Percentiles rank a stretch among this genome's conserved stretches.
These are phyloP conservation scores for Anneissia japonica DNA, from an alignment of 35 echinoderm and acorn worm genomes.

Conservation along the genomic window DNA sequence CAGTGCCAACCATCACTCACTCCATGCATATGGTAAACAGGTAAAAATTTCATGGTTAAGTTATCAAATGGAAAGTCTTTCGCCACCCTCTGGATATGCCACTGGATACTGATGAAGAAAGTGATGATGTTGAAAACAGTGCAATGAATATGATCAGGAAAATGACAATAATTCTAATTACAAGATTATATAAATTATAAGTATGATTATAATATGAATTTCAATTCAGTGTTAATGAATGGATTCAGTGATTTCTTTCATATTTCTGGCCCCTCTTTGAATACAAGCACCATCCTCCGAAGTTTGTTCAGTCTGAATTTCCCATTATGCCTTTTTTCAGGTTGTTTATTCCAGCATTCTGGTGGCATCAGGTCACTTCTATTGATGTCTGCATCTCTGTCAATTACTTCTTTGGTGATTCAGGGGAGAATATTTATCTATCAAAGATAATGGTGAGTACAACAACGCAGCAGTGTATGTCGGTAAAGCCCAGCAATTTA, in stretches of 20 bases:
- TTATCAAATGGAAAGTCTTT: background rate
- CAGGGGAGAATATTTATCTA: conserved; percentile 50
- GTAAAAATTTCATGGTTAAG: background rate
- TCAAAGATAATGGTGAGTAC: conserved; percentile 64
- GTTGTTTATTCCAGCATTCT: conserved; percentile 69
- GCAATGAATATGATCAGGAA: no score
- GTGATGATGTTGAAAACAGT: no score
- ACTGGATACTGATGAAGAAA: background rate
- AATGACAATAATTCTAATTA: no score
- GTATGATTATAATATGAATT: no score
- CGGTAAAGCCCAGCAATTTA: no score
- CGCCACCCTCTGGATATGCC: background rate
- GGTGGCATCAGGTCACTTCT: conserved; percentile 68
- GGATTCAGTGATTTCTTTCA: no score
- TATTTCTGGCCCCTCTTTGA: background rate
- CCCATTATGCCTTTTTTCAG: background rate
- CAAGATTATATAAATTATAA: no score
- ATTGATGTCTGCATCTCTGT: conserved; percentile 49
- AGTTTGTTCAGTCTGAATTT: background rate
- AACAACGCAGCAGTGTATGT: no score
- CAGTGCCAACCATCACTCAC: background rate
- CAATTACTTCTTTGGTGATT: conserved; percentile 61
- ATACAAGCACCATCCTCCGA: background rate
- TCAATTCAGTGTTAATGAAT: no score
- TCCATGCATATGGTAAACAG: background rate